Percentiles rank a stretch among this genome's conserved stretches.
Conservation (phyloP, 2,888 invertebrate genomes). For the Sinhomidia bicolor region DNA sequence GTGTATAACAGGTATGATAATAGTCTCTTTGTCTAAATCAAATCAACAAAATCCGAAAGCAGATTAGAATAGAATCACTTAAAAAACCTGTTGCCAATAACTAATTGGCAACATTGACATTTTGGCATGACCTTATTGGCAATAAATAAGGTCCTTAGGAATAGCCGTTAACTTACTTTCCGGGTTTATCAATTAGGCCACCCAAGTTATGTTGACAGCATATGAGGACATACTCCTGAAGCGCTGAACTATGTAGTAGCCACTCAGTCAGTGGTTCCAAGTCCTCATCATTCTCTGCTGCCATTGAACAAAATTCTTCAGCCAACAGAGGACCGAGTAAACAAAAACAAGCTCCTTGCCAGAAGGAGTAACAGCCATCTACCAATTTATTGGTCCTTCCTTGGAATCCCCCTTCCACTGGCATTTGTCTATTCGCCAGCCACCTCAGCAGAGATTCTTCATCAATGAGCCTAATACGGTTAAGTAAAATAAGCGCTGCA, state of each 20-base stretch:
- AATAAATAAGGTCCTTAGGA: background rate
- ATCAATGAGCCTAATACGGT: constrained; percentile 89
- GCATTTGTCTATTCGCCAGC: constrained; percentile 74
- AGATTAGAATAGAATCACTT: background rate
- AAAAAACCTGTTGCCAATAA: background rate
- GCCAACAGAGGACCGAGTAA: constrained; percentile 84
- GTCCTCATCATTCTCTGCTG: background rate
- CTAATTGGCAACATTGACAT: too few species aligned
- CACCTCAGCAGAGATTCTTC: constrained; percentile 86
- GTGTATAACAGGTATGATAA: constrained; percentile 98
- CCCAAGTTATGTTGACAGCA: constrained; percentile 95
- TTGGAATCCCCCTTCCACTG: constrained; percentile 80
- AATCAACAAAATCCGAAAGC: background rate
- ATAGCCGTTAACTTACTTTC: constrained; percentile 92
- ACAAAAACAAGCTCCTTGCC: constrained; percentile 97
- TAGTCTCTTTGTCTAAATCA: constrained; percentile 89
- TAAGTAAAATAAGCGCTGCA: constrained; percentile 92
- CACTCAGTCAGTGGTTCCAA: constrained; percentile 82
- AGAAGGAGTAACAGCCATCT: constrained; percentile 99
- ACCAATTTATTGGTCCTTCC: constrained; percentile 99
- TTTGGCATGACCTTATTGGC: background rate
- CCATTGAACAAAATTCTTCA: constrained; percentile 20
- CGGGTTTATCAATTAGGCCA: constrained; percentile 97
- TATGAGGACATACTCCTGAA: constrained; percentile 96
- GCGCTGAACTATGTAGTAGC: constrained; percentile 92